Conservation (phyloP, 2,797 vertebrate genomes). For the Apogon hyalosoma region DNA sequence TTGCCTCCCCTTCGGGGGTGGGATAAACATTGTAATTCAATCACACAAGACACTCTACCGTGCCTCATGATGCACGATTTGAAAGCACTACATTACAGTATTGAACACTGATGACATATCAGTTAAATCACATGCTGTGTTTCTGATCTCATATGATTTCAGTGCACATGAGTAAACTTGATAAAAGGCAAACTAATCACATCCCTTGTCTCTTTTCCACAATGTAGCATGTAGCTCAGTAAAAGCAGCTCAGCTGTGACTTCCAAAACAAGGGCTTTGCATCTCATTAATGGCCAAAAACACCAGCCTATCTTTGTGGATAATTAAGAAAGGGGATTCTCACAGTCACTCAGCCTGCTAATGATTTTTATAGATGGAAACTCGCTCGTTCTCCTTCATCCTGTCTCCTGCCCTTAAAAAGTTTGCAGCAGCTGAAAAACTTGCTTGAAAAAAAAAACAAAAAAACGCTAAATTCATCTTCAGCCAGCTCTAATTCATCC, state of each 20-base stretch:
- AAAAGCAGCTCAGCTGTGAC: slow-evolving; percentile 51
- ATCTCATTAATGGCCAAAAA: slow-evolving; percentile 71
- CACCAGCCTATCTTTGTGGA: slow-evolving; percentile 63
- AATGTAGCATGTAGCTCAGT: slow-evolving; percentile 14
- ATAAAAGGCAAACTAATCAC: slow-evolving; percentile 15
- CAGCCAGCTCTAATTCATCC: slow-evolving; percentile 28
- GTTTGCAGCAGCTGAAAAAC: slow-evolving; percentile 20
- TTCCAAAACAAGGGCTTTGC: slow-evolving; percentile 69
- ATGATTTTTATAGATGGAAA: slow-evolving; percentile 42
- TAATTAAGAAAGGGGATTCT: slow-evolving; percentile 66
- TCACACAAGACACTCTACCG: too few relatives aligned
- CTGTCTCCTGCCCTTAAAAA: slow-evolving; percentile 28
- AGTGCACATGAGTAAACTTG: slow-evolving; percentile 12
- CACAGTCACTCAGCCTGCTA: slow-evolving; percentile 45
- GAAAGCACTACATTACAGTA: too few relatives aligned
- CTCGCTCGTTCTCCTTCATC: slow-evolving; percentile 13
- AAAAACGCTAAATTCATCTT: slow-evolving; percentile 19
- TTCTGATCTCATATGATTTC: not conserved
- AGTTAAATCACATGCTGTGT: too few relatives aligned
- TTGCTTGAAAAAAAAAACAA: not conserved
- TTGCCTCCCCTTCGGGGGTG: too few relatives aligned
- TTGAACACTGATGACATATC: too few relatives aligned
- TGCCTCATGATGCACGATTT: too few relatives aligned
- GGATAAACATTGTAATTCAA: too few relatives aligned
- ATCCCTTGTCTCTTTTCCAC: slow-evolving; percentile 3